Conservation (phyloP, 2,797 vertebrate species). For the Cossypha dichroa region DNA sequence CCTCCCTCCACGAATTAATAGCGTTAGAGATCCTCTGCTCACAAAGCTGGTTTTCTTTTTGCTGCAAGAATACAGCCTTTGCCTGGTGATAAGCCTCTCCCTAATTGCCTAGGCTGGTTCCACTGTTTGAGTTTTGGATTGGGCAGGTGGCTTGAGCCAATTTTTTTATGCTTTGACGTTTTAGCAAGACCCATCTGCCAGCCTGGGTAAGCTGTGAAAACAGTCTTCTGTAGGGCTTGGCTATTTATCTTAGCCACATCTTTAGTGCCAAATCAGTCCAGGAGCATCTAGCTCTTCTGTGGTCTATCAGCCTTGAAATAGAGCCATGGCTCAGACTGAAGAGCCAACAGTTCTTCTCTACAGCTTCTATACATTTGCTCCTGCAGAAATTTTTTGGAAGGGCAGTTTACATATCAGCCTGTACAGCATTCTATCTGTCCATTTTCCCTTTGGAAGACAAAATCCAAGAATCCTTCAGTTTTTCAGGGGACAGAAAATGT, state of each 20-base stretch:
- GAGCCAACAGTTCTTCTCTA: neutral
- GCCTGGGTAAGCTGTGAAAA: constrained; percentile 32
- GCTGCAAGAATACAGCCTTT: neutral
- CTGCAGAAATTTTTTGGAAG: neutral
- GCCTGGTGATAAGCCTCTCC: neutral
- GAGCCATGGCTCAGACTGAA: neutral
- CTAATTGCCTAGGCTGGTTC: constrained; percentile 1
- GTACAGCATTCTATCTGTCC: neutral
- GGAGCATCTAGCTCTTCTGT: constrained; percentile 1
- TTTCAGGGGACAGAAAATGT: neutral
- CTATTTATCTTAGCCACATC: constrained; percentile 48
- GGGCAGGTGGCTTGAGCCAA: neutral
- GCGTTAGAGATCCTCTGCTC: neutral
- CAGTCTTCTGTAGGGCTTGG: neutral
- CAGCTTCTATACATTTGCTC: neutral
- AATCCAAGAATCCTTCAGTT: neutral
- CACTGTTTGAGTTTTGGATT: constrained; percentile 26
- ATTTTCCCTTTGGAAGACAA: neutral
- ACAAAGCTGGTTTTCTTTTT: neutral
- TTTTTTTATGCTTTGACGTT: constrained; percentile 19
- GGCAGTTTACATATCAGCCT: neutral
- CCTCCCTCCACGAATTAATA: neutral
- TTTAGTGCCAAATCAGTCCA: neutral
- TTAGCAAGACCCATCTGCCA: constrained; percentile 26
- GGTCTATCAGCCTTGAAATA: constrained; percentile 35